Percentiles rank a stretch among this genome's conserved stretches.
Evolutionary conservation across 2,113 vertebrate genomes (phyloP).

Genomic region (Erythrocercus mccallii): DNA sequence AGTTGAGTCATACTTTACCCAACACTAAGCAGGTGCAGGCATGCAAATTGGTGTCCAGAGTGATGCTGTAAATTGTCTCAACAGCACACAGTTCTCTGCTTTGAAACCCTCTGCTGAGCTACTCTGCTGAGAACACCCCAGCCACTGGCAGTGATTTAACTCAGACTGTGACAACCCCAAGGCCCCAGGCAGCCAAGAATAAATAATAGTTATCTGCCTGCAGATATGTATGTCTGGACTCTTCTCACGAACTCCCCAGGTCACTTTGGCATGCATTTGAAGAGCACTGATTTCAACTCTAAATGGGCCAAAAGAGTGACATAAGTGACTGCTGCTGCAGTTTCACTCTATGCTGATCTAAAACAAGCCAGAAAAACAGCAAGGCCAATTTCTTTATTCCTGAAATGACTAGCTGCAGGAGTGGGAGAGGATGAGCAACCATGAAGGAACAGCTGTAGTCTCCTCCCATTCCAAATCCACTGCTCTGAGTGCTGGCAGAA

Average conservation of each 20-base stretch:
- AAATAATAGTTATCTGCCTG: neutral
- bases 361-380: constrained; percentile 6
- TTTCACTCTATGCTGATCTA: neutral
- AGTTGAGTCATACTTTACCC: neutral
- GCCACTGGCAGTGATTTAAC: neutral
- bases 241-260: neutral
- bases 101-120: neutral
- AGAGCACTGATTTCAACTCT: neutral
- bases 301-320: constrained; percentile 4
- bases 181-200: neutral
- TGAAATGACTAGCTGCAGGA: neutral
- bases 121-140: neutral
- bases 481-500: neutral
- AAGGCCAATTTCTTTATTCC: neutral
- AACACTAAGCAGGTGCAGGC: neutral
- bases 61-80: neutral
- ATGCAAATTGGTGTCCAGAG: neutral
- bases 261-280: neutral
- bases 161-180: neutral
- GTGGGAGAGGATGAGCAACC: constrained; percentile 42
- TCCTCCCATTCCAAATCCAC: neutral
- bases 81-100: neutral
- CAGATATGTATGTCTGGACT: neutral
- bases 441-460: constrained; percentile 13
- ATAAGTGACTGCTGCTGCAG: neutral